Base-by-base conservation (phyloP, 2,888 invertebrate genomes). In the Agrilus cyanescens region DNA sequence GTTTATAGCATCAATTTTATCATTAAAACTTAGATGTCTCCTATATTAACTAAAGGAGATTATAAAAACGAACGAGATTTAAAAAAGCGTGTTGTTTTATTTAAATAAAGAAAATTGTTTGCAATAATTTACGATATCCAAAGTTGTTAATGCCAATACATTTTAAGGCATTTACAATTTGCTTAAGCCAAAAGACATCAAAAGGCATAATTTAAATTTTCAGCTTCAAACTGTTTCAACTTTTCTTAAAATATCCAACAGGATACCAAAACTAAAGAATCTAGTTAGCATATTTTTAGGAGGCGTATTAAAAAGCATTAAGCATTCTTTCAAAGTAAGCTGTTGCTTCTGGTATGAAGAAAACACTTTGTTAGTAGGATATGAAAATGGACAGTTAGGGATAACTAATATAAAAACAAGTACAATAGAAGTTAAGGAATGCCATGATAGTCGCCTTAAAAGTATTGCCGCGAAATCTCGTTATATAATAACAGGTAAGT, bases 371-470 rank as follows among this genome's bases (percentile, higher is more conserved):
- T 71, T 79, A 53, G 73, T 81, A 38, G 90, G 87, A 1, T 72
- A 84, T 53, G 85, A 87, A 56, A 77, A 80, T 67, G 88, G 89
- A 1, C 73, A 75, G 46, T 66, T 89, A 32, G 67, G 74, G 14
- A 69, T 77, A 38, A 66, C 79, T 25, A 69, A 76, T 48, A 62
- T 79, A 12, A 67, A 74, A 4, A 70, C 69, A 37, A 69, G 70
- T 25, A 58, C 72, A 49, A 72, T 69, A 33, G 51, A 62, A 43
- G 64, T 67, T 41, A 68, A 71, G 47, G 56, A 68, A 46, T 80
- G 75, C 1, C 82, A 85, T 48, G 71, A 73, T 38, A 67, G 74
- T 37, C 73, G 88, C 59, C 76, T 88, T 0, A 85, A 86, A 61
- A 75, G 77, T 52, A 63, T 86, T 48, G 67, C 69, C 43, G 72